These are phyloP conservation scores for Scelioninae gen. 1 DNA, from an alignment of 2,888 invertebrate genomes.

Conservation along the genomic window DNA sequence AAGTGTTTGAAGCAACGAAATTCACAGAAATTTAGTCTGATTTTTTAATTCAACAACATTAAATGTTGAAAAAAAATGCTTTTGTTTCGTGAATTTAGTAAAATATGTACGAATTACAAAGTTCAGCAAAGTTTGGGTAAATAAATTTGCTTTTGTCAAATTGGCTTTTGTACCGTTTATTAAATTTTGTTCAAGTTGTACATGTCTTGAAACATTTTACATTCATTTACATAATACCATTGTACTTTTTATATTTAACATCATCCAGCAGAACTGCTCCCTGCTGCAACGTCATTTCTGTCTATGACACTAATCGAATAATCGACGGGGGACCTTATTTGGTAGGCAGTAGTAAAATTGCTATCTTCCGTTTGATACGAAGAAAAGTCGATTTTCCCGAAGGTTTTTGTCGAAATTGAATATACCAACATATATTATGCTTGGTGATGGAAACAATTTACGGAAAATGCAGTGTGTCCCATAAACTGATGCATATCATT, in stretches of 20 bases:
- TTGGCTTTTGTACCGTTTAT: not conserved
- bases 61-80: not conserved
- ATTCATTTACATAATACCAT: slow-evolving; percentile 7
- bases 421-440: slow-evolving; percentile 61
- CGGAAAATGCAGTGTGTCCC: slow-evolving; percentile 52
- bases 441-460: slow-evolving; percentile 53
- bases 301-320: slow-evolving; percentile 63
- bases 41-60: no score
- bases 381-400: slow-evolving; percentile 53
- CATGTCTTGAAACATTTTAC: not conserved
- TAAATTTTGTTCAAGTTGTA: not conserved
- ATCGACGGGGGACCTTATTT: slow-evolving; percentile 49
- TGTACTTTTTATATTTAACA: slow-evolving; percentile 17
- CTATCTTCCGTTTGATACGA: slow-evolving; percentile 55
- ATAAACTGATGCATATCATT: slow-evolving; percentile 54
- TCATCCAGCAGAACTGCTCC: slow-evolving; percentile 30
- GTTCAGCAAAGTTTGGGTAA: not conserved
- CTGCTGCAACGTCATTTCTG: slow-evolving; percentile 38
- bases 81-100: no score
- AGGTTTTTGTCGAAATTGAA: slow-evolving; percentile 56
- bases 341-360: slow-evolving; percentile 60
- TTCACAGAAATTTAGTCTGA: no score
- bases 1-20: no score
- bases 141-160: no score
- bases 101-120: no score